Percentiles rank a stretch among this genome's conserved stretches.
phyloP scores from a whole-genome alignment of 1,140 invertebrate species.

The Popillia japonica region DNA sequence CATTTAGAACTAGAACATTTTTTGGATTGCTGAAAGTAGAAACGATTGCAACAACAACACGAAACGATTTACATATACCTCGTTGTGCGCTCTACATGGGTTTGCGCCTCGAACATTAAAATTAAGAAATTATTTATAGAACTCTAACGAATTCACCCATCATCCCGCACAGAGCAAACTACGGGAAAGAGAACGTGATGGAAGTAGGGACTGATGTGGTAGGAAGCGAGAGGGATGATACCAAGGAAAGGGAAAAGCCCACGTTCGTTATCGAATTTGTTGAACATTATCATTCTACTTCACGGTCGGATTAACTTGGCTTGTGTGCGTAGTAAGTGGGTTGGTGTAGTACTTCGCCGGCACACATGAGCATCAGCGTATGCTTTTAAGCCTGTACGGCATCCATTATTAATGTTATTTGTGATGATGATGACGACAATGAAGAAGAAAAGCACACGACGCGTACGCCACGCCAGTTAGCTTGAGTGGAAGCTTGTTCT shows the following conservation, averaged over 20 bases:
- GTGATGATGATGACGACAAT: not conserved
- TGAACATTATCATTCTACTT: conserved; percentile 22
- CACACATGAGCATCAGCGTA: not conserved
- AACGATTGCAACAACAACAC: not conserved
- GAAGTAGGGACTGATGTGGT: not conserved
- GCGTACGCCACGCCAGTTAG: not conserved
- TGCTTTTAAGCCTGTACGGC: not conserved
- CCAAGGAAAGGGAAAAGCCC: not conserved
- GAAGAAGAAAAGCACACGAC: not conserved
- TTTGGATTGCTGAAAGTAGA: not conserved
- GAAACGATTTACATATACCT: not conserved
- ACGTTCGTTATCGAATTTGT: conserved; percentile 29
- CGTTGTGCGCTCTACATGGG: not conserved
- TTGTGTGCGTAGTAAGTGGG: not conserved
- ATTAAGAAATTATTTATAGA: conserved; percentile 36
- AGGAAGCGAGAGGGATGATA: not conserved
- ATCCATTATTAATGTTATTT: conserved; percentile 18
- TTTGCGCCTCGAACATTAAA: not conserved
- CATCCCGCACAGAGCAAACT: not conserved
- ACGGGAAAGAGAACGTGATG: not conserved
- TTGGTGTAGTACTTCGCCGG: not conserved
- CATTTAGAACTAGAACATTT: too few species aligned
- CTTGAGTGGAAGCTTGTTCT: too few species aligned
- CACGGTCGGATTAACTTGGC: conserved; percentile 17
- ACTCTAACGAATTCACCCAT: conserved; percentile 18